Evolutionary conservation across 2,113 vertebrate genomes (phyloP).

Genomic region (Chitala chitala): DNA sequence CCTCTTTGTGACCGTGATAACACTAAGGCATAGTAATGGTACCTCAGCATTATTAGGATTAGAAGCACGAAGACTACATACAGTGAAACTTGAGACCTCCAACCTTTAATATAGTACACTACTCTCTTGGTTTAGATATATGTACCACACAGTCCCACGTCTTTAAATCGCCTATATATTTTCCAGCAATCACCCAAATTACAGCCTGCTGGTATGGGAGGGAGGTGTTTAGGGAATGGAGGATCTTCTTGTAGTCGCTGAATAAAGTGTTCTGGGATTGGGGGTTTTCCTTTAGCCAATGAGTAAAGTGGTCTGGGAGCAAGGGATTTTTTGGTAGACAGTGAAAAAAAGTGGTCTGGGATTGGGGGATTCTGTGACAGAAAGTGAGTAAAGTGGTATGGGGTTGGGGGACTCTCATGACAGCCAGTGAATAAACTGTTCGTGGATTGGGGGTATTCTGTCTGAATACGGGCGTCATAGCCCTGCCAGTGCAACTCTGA

Average conservation of each 20-base stretch:
- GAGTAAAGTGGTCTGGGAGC: neutral
- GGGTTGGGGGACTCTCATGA: neutral
- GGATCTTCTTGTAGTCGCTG: neutral
- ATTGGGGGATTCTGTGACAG: neutral
- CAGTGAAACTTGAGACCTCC: too few relatives aligned
- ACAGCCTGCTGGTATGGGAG: constrained; percentile 1
- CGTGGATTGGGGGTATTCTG: neutral
- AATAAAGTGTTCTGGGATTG: constrained; percentile 10
- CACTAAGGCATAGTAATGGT: too few relatives aligned
- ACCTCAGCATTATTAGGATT: too few relatives aligned
- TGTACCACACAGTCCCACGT: neutral
- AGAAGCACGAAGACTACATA: too few relatives aligned
- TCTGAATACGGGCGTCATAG: neutral
- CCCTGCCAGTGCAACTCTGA: neutral
- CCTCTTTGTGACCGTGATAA: too few relatives aligned
- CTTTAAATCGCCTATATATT: neutral
- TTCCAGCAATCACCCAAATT: neutral
- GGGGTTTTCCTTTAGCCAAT: neutral
- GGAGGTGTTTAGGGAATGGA: neutral
- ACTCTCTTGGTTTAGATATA: too few relatives aligned
- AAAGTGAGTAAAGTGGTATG: neutral
- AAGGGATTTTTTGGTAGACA: neutral
- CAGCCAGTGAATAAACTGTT: neutral
- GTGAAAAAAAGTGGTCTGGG: constrained; percentile 10
- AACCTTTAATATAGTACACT: too few relatives aligned